Evolutionary conservation across 2,888 invertebrate genomes (phyloP).

Genomic region (Criorhina ranunculi): DNA sequence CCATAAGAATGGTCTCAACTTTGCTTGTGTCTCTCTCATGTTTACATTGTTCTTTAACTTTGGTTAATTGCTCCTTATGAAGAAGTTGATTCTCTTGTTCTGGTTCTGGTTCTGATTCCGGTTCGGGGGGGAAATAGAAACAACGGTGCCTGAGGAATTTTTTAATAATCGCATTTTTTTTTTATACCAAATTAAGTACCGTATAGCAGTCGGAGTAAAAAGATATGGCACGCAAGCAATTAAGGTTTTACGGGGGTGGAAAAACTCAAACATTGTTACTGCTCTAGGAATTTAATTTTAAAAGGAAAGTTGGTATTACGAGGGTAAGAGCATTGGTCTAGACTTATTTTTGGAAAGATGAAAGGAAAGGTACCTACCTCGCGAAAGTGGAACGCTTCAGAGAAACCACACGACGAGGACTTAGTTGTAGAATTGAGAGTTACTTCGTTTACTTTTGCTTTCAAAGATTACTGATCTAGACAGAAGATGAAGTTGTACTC

Average conservation of each 20-base stretch:
- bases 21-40: constrained; percentile 13
- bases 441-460: no score
- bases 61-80: constrained; percentile 23
- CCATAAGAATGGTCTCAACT: constrained; percentile 18
- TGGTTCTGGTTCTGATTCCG: neutral
- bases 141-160: constrained; percentile 19
- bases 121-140: neutral
- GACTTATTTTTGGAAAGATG: no score
- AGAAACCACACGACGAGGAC: no score
- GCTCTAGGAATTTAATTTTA: constrained; percentile 23
- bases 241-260: neutral
- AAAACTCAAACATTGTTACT: constrained; percentile 5
- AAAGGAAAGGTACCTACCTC: no score
- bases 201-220: neutral
- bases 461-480: no score
- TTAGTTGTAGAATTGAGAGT: no score
- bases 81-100: neutral
- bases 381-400: no score
- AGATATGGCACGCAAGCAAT: constrained; percentile 22
- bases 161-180: constrained; percentile 43
- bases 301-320: neutral
- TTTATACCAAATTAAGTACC: constrained; percentile 24
- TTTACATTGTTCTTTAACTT: constrained; percentile 20
- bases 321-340: no score
- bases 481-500: no score